Conservation (phyloP, 2,797 vertebrate species). For the Trachops cirrhosus region DNA sequence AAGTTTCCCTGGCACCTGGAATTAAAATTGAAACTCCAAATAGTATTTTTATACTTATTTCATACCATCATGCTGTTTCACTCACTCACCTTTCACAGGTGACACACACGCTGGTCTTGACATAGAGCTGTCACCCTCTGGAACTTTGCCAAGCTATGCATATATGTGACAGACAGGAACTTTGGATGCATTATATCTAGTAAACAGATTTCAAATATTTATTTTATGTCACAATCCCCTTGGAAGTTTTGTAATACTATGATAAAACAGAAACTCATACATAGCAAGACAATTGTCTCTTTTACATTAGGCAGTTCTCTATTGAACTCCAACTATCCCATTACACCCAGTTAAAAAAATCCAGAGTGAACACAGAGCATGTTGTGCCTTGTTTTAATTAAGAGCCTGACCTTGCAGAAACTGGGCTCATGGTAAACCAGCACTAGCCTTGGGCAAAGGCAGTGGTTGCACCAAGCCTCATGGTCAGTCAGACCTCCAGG, state of each 20-base stretch:
- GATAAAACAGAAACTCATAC: conserved; percentile 23
- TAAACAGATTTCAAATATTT: conserved; percentile 41
- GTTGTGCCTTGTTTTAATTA: background rate
- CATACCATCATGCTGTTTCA: background rate
- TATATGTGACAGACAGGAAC: conserved; percentile 2
- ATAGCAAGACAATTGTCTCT: background rate
- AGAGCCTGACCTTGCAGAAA: background rate
- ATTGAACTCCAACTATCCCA: background rate
- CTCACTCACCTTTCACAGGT: conserved; percentile 10
- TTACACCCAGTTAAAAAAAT: background rate
- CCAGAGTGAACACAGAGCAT: background rate
- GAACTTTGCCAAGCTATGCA: background rate
- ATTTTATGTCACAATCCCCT: conserved; percentile 12
- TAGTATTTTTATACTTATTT: background rate
- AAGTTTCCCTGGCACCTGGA: background rate
- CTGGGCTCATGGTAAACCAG: background rate
- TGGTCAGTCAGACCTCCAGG: background rate
- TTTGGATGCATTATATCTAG: background rate
- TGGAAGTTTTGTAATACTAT: background rate
- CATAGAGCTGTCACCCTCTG: background rate
- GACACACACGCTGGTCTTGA: background rate
- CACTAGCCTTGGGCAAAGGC: background rate
- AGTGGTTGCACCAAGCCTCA: background rate
- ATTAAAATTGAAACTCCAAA: background rate
- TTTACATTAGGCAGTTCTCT: background rate